Conservation (phyloP, 2,797 vertebrate species). For the Rhinoraja longicauda region DNA sequence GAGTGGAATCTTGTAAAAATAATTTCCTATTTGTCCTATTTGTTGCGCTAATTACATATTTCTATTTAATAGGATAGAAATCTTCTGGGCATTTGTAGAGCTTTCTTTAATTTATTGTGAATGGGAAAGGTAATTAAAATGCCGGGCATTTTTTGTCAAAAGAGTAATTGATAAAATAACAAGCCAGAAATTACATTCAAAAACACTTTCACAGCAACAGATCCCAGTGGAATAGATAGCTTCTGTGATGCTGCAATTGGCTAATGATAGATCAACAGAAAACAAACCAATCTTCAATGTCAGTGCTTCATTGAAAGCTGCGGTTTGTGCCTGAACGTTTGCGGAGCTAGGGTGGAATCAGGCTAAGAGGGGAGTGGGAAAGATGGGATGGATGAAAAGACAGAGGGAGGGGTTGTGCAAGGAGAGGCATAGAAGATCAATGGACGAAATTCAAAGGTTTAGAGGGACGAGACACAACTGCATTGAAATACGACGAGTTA, state of each 20-base stretch:
- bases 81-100: slow-evolving; percentile 8
- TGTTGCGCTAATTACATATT: neutral
- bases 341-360: neutral
- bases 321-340: neutral
- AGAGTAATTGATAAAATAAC: slow-evolving; percentile 31
- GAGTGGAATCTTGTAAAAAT: neutral
- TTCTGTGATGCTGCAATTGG: neutral
- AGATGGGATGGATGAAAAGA: neutral
- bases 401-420: neutral
- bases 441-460: neutral
- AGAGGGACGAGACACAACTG: too few relatives aligned
- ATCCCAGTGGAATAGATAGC: neutral
- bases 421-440: neutral
- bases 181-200: slow-evolving; percentile 12
- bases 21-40: neutral
- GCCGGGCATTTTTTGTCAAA: slow-evolving; percentile 26
- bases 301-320: neutral
- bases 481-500: too few relatives aligned
- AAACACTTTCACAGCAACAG: too few relatives aligned
- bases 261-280: neutral
- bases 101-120: slow-evolving; percentile 30
- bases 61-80: slow-evolving; percentile 3
- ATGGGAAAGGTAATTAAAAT: slow-evolving; percentile 30
- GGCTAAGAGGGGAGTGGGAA: neutral
- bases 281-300: neutral